Conservation (phyloP, 2,888 invertebrate species). For the Campoletis raptor region DNA sequence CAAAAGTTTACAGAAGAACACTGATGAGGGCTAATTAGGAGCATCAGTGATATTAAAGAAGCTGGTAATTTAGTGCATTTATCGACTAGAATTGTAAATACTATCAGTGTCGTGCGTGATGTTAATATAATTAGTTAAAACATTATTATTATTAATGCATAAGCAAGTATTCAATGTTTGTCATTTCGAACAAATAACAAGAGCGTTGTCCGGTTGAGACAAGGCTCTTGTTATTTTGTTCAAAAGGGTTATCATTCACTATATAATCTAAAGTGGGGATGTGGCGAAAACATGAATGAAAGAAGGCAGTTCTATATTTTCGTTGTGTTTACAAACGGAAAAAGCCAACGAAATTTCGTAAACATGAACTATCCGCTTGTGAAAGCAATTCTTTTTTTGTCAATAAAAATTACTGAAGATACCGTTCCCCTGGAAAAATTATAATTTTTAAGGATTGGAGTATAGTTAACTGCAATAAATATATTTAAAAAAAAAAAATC, state of each 20-base stretch:
- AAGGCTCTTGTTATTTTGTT: slow-evolving; percentile 13
- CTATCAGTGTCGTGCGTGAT: too few relatives aligned
- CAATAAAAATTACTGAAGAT: not conserved
- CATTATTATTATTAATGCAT: too few relatives aligned
- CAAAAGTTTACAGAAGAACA: too few relatives aligned
- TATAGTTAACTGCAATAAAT: not conserved
- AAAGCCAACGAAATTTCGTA: not conserved
- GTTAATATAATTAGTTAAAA: too few relatives aligned
- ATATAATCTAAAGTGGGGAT: slow-evolving; percentile 14
- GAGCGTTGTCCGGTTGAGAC: slow-evolving; percentile 9
- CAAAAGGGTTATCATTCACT: slow-evolving; percentile 44
- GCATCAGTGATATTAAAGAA: too few relatives aligned
- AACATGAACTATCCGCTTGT: not conserved
- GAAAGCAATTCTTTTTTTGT: slow-evolving; percentile 1
- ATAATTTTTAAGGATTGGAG: not conserved
- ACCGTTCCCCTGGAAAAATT: not conserved
- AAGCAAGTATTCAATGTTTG: too few relatives aligned
- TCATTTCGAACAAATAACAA: too few relatives aligned
- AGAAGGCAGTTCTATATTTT: slow-evolving; percentile 20
- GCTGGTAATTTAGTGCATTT: too few relatives aligned
- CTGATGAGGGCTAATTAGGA: too few relatives aligned
- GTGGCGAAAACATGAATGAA: slow-evolving; percentile 35
- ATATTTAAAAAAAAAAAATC: not conserved
- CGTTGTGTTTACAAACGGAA: not conserved
- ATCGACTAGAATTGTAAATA: too few relatives aligned